A percentile compares a stretch with the other conserved stretches of the same genome.
Conservation (phyloP, 1,140 invertebrate species). For the Cheumatopsyche charites region DNA sequence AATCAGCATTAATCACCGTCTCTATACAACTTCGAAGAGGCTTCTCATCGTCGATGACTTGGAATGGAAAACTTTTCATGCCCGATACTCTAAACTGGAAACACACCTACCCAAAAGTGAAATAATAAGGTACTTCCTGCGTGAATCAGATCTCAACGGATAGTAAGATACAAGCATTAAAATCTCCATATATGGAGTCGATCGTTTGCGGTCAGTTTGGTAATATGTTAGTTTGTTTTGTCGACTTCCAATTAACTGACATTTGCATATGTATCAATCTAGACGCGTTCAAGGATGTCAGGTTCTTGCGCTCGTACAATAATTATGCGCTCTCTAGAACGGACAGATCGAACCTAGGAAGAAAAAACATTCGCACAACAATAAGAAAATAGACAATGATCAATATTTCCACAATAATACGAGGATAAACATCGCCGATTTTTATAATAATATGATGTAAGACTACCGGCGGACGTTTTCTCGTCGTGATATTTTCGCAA, state of each 20-base stretch:
- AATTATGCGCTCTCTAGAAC: no score
- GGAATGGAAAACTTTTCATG: conserved; percentile 1
- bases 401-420: no score
- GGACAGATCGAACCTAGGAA: no score
- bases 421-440: no score
- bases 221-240: conserved; percentile 22
- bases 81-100: not conserved
- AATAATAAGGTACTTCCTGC: conserved; percentile 22
- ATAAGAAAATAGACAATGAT: no score
- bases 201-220: not conserved
- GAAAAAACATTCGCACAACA: no score
- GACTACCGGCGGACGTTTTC: no score
- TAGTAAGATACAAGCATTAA: conserved; percentile 1
- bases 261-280: conserved; percentile 21
- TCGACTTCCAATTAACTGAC: conserved; percentile 14
- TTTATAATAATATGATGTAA: no score
- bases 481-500: no score
- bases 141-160: conserved; percentile 5
- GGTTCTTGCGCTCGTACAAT: not conserved
- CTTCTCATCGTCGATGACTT: conserved; percentile 3
- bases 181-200: conserved; percentile 16
- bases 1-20: conserved; percentile 11
- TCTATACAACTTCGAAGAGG: conserved; percentile 4
- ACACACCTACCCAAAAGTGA: not conserved
- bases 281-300: not conserved